Base-by-base conservation (phyloP, 2,888 invertebrate genomes). In the Hydraecia micacea region DNA sequence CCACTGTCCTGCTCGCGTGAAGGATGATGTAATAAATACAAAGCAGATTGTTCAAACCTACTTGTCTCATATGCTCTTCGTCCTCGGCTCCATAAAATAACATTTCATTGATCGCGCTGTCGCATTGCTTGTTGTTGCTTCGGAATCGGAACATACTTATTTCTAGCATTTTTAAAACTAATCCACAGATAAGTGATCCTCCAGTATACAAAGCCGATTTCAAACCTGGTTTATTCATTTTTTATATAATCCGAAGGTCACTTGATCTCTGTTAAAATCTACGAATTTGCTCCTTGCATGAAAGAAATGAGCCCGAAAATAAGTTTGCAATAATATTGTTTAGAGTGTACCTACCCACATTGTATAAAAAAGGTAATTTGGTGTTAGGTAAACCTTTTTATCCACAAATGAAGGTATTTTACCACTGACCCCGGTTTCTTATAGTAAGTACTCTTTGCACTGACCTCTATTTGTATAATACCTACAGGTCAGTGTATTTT, bases 11-110 rank as follows among this genome's bases (percentile, higher is more conserved):
- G 62, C 87, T 90, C 0, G 96, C 94, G 79, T 94, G 93, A 18
- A 91, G 86, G 71, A 95, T 89, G 25, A 94, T 86, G 81, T 94
- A 94, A 77, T 92, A 91, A 76, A 95, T 94, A 79, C 94, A 94
- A 71, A 91, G 89, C 7, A 95, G 87, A 86, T 96, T 95, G 75
- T 93, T 91, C 46, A 93, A 84, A 25, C 93, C 95, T 28, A 91
- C 85, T 88, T 93, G 85, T 77, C 90, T 89, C 70, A 83, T 91
- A 52, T 81, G 83, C 49, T 91, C 88, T 73, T 91, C 91, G 55
- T 93, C 90, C 9, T 90, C 90, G 18, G 88, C 90, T 68, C 95
- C 95, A 80, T 95, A 95, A 63, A 95, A 91, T 72, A 96, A 87
- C 3, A 96, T 90, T 89, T 95, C 93, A 87, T 95, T 94, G 21